Conservation (phyloP, 2,888 invertebrate genomes). For the Iphiclides podalirius region DNA sequence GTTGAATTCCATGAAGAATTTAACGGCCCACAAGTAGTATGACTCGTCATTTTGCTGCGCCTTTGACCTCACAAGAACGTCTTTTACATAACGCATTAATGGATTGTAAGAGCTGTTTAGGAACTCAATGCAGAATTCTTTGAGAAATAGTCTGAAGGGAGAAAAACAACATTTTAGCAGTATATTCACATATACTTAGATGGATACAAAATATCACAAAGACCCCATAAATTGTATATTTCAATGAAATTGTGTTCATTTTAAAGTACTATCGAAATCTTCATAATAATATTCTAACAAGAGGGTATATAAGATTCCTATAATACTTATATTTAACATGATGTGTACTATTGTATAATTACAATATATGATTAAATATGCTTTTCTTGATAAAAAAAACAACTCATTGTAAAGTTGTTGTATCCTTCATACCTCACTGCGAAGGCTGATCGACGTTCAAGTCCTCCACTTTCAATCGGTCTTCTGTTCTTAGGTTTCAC, state of each 20-base stretch:
- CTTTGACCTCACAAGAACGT: conserved; percentile 83
- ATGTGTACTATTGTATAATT: no score
- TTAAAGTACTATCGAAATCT: neutral
- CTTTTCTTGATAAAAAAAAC: no score
- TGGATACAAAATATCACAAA: neutral
- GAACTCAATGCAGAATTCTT: conserved; percentile 97
- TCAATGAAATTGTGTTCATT: conserved; percentile 12
- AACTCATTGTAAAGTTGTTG: conserved; percentile 1
- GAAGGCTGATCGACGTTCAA: conserved; percentile 91
- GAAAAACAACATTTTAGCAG: neutral
- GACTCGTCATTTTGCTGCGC: conserved; percentile 93
- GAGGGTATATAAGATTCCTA: no score
- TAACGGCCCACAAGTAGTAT: conserved; percentile 95
- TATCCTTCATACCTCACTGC: conserved; percentile 83
- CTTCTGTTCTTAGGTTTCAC: conserved; percentile 87
- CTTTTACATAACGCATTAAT: conserved; percentile 93
- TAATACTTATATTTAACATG: no score
- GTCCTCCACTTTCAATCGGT: conserved; percentile 82
- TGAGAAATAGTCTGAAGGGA: conserved; percentile 88
- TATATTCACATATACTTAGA: neutral
- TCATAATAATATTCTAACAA: no score
- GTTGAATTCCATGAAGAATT: conserved; percentile 99
- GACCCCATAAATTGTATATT: no score
- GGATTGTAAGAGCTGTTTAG: conserved; percentile 95
- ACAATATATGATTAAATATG: no score